phyloP scores from a whole-genome alignment of 2,113 vertebrate species.

The Phoenicopterus ruber region DNA sequence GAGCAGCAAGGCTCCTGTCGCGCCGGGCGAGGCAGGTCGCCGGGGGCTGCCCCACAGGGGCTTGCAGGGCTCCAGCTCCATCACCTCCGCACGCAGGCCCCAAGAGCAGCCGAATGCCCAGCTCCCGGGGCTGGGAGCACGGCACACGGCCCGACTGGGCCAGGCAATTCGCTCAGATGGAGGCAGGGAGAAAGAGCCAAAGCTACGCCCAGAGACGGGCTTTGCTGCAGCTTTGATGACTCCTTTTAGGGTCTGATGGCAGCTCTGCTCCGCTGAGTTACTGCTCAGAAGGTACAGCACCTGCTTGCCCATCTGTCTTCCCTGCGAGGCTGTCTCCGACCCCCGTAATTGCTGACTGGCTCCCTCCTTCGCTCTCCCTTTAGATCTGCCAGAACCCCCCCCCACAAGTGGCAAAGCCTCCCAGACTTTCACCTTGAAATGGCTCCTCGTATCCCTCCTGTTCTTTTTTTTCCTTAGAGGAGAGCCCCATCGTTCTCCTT shows the following conservation, averaged over 20 bases:
- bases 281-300: constrained; percentile 21
- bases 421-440: constrained; percentile 34
- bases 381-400: not conserved
- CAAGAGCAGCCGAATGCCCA: fast-evolving
- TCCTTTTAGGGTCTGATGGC: constrained; percentile 50
- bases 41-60: not conserved
- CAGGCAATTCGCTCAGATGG: fast-evolving
- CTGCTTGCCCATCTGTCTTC: constrained; percentile 58
- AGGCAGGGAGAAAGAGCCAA: not conserved
- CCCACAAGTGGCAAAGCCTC: not conserved
- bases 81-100: fast-evolving
- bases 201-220: not conserved
- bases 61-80: not conserved
- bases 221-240: constrained; percentile 25
- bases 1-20: not conserved
- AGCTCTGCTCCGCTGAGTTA: constrained; percentile 29
- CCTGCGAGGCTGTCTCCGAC: not conserved
- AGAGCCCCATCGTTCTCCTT: not conserved
- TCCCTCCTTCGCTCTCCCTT: not conserved
- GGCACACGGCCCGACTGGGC: fast-evolving
- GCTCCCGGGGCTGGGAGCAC: not conserved
- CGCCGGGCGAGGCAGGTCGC: not conserved
- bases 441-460: not conserved
- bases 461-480: not conserved
- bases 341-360: not conserved